Evolutionary conservation across 2,113 vertebrate species (phyloP).

Genomic region (Procapra przewalskii): DNA sequence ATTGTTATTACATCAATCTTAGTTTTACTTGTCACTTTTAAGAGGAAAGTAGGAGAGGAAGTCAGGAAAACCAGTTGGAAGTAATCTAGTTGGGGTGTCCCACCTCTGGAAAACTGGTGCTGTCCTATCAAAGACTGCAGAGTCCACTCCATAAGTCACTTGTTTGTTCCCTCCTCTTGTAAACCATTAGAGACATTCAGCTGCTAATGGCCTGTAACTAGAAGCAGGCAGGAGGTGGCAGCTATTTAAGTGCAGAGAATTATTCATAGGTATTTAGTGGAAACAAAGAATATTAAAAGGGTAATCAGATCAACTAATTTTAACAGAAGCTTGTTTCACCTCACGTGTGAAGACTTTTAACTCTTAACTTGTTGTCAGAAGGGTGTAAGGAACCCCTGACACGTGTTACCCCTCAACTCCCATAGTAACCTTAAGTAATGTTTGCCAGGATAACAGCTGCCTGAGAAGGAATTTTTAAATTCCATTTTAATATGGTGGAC

Average conservation of each 20-base stretch:
- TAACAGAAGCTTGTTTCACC: not conserved
- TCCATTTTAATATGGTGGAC: not conserved
- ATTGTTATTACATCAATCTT: not conserved
- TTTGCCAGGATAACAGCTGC: not conserved
- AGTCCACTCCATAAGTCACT: not conserved
- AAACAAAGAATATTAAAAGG: not conserved
- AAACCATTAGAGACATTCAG: not conserved
- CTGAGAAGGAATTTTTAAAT: not conserved
- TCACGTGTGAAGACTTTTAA: not conserved
- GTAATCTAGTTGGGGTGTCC: not conserved
- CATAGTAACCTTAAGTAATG: not conserved
- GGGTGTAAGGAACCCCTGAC: not conserved
- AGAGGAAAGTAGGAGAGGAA: not conserved
- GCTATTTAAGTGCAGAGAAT: not conserved
- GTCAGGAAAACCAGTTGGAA: not conserved
- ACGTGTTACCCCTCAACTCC: not conserved
- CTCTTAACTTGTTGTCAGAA: not conserved
- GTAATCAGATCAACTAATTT: not conserved
- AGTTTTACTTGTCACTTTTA: slow-evolving; percentile 7
- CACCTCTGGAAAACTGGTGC: not conserved
- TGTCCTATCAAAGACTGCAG: not conserved
- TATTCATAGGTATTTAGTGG: not conserved
- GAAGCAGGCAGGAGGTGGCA: not conserved
- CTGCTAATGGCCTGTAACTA: not conserved
- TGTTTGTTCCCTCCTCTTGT: not conserved